Base-by-base conservation (phyloP, 2,113 vertebrate species). In the Donacobius atricapilla region DNA sequence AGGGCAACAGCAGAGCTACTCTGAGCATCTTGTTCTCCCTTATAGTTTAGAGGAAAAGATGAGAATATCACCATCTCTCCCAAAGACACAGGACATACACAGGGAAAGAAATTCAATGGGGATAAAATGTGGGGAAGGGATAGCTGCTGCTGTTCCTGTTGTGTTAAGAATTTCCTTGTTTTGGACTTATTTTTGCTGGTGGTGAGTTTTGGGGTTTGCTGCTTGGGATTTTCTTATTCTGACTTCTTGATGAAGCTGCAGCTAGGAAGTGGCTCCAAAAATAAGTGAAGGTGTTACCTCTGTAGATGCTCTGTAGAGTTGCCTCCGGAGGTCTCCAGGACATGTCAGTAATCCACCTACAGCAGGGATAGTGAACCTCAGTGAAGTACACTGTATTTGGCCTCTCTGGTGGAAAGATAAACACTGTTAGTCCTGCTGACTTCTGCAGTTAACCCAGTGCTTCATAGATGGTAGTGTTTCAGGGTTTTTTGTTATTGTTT, bases 211-310 rank as follows among this genome's bases (percentile, higher is more conserved):
- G 13, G 19, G 22, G 6, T 20, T 89, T 91, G 70, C 12, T 50
- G 33, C 47, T 87, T 61, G 10, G 15, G 7, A 10, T 70, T 84
- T 84, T 53, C 44, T 69, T 64, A 51, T 77, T 69, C 53, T 30
- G 35, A 24, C 21, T 58, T 88, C 35, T 33, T 72, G 20, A 35
- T 23, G 15, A 21, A 89, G 68, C 27, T 65, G 45, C 54, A 81
- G 12, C 27, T 69, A 60, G 11, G 15, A 10, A 75, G 13, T 0
- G 1, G 21, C 28, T 83, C 35, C 15, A 39, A 65, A 83, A 91
- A 50, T 12, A 22, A 56, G 42, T 0, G 0, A 47, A 27, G 23
- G 30, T 45, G 24, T 57, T 54, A 37, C 1, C 8, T 23, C 22
- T 73, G 42, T 21, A 71, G 35, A 30, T 37, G 42, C 20, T 42